Percentiles rank a stretch among this genome's conserved stretches.
Conservation (phyloP, 2,113 vertebrate genomes). For the Grantiella picta region DNA sequence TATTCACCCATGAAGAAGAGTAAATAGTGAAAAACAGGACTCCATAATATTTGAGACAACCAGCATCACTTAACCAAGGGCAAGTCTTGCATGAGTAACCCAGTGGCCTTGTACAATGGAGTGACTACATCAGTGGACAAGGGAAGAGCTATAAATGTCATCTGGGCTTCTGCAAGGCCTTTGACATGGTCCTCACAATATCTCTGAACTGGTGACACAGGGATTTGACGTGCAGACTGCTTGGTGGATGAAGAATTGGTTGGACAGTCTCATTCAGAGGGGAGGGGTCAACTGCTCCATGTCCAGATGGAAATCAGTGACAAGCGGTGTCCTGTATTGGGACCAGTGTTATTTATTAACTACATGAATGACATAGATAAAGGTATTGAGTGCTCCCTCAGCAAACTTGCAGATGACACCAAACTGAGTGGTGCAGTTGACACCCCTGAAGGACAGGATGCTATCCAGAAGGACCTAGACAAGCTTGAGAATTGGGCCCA, state of each 20-base stretch:
- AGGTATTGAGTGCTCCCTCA: neutral
- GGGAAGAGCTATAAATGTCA: neutral
- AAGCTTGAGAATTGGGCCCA: neutral
- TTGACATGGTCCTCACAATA: neutral
- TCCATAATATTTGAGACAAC: neutral
- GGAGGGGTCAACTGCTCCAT: neutral
- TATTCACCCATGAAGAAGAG: neutral
- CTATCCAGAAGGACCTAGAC: neutral
- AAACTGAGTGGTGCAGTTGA: neutral
- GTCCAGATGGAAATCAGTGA: neutral
- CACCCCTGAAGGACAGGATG: neutral
- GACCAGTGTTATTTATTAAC: neutral
- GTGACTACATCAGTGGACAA: neutral
- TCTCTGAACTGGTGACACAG: neutral
- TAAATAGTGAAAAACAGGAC: neutral
- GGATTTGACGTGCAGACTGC: neutral
- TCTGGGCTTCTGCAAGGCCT: neutral
- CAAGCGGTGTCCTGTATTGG: fast-evolving
- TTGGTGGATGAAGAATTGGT: neutral
- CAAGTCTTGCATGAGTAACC: neutral
- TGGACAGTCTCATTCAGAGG: neutral
- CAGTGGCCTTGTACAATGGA: neutral
- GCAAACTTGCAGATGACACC: neutral
- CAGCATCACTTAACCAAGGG: neutral
- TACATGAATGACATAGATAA: neutral